Base-by-base conservation (phyloP, 2,888 invertebrate species). In the Latrodectus hesperus region DNA sequence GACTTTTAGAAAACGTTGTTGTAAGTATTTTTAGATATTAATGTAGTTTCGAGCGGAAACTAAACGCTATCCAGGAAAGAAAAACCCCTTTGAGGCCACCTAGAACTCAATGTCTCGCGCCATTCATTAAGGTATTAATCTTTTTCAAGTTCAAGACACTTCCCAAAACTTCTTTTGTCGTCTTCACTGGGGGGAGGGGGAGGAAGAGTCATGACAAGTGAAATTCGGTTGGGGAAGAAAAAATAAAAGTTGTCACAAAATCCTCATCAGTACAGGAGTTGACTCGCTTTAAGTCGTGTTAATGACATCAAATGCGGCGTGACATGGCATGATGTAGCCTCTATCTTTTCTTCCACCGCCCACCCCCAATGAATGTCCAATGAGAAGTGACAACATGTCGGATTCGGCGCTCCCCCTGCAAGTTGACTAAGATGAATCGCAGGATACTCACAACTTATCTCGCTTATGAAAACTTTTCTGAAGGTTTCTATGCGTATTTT, bases 231-330 rank as follows among this genome's bases (percentile, higher is more conserved):
- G 64, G 53, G 67, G 74, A 52, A 70, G 51, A n/a, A 17, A 26
- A 5, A 22, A 72, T 77, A 82, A 75, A 75, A 78, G 67, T 53
- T 60, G 78, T 51, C 52, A 60, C 16, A 51, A 55, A 71, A 74
- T 52, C 71, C 60, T 60, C 51, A 38, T 38, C 49, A 38, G 75
- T n/a, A 76, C 60, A 26, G n/a, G 52, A 77, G 73, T 81, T 87
- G 86, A 87, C 86, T 87, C 65, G 81, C 38, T 72, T 81, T 81
- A 87, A 87, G 81, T 67, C 77, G 86, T 82, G 86, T 81, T 87
- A 87, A 87, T 81, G 75, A 77, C 86, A 72, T 81, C 76, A 77
- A 77, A 81, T 72, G 78, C 77, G 72, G 55, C 73, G 38, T 77
- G 65, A 70, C 73, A 65, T 67, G 16, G 16, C 22, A 51, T 51